Evolutionary conservation across 2,888 invertebrate genomes (phyloP).

Genomic region (Leptopilina drosophilae): DNA sequence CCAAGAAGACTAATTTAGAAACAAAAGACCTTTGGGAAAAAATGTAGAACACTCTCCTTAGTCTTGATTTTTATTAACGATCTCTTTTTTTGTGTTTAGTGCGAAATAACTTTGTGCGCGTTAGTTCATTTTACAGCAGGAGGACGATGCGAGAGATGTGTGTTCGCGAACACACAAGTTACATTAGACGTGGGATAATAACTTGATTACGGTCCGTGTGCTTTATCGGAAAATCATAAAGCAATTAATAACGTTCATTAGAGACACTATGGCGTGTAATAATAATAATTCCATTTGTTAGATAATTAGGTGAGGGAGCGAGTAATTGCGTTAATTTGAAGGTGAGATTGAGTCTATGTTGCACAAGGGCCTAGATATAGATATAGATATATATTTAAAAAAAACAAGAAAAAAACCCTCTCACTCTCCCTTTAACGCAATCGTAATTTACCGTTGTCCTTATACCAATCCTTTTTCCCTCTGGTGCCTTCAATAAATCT

Average conservation of each 20-base stretch:
- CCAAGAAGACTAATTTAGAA: not conserved
- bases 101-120: not conserved
- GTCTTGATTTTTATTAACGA: not conserved
- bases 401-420: constrained; percentile 59
- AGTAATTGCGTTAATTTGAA: constrained; percentile 73
- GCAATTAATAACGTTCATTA: constrained; percentile 76
- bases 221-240: constrained; percentile 76
- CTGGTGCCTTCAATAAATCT: constrained; percentile 29
- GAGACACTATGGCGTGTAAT: constrained; percentile 62
- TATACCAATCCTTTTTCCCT: constrained; percentile 44
- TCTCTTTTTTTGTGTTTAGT: not conserved
- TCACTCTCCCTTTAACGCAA: constrained; percentile 37
- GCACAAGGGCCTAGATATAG: constrained; percentile 62
- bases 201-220: constrained; percentile 66
- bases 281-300: constrained; percentile 74
- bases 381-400: constrained; percentile 54
- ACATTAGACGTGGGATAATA: constrained; percentile 70
- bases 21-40: constrained; percentile 10
- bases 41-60: not conserved
- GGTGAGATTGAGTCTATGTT: constrained; percentile 64
- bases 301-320: constrained; percentile 73
- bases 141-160: not conserved
- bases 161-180: constrained; percentile 45
- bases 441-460: constrained; percentile 49
- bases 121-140: not conserved